phyloP scores from a whole-genome alignment of 2,888 invertebrate species.

The Geophilus truncorum region DNA sequence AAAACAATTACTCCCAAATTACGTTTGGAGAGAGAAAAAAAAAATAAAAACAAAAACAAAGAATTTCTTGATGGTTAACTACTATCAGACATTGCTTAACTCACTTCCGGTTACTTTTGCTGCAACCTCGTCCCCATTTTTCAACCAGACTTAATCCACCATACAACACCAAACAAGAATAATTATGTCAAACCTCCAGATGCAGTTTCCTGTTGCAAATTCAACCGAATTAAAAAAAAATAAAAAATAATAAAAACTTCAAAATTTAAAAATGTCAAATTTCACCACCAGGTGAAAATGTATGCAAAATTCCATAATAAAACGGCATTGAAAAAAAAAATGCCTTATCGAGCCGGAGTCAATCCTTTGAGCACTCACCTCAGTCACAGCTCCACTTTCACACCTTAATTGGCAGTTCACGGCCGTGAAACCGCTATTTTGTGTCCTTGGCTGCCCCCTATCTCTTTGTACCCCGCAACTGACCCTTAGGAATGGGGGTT shows the following conservation, averaged over 20 bases:
- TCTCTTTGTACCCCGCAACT: background rate
- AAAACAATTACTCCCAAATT: too few relatives aligned
- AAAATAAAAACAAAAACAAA: background rate
- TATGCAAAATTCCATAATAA: background rate
- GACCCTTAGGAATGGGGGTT: background rate
- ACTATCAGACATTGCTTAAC: background rate
- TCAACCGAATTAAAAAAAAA: background rate
- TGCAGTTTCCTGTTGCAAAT: conserved; percentile 28
- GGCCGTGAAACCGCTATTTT: conserved; percentile 15
- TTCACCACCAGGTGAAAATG: background rate
- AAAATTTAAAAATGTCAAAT: background rate
- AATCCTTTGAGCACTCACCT: background rate
- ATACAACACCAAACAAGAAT: conserved; percentile 10
- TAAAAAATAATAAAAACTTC: background rate
- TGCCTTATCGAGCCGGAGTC: background rate
- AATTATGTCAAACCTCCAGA: conserved; percentile 15
- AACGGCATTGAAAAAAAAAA: background rate
- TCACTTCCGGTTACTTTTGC: background rate
- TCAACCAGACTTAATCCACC: conserved; percentile 4
- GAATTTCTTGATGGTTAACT: background rate
- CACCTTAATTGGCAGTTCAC: background rate
- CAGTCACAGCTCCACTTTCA: background rate
- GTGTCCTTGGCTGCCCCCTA: conserved; percentile 2
- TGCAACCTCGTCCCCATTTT: conserved; percentile 10
- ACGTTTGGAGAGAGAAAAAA: too few relatives aligned